Base-by-base conservation (phyloP, 2,797 vertebrate genomes). In the Channa striata region DNA sequence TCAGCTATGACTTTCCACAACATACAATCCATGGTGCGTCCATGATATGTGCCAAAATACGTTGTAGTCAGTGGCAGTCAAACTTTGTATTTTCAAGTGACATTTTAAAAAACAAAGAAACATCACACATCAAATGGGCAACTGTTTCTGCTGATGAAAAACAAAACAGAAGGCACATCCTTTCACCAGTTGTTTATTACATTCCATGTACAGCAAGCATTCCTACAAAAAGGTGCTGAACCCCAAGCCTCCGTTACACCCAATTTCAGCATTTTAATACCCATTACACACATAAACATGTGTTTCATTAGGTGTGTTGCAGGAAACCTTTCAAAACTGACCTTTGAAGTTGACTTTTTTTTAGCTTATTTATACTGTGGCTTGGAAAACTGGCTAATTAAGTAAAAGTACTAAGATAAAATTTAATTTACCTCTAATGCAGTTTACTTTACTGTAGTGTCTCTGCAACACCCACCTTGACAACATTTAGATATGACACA, bases 121-220 rank as follows among this genome's bases (percentile, higher is more conserved):
- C 25, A 30, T n/a, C n/a, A n/a, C n/a, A n/a, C n/a, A 30, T 30
- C 14, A 47, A 42, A 3, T 17, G 7, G 36, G 62, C 5, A 16
- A 64, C 10, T 10, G 20, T 62, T 51, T 50, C 36, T 48, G 44
- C 16, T 58, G 9, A 21, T 1, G 11, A 73, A 70, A 73, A 81
- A 81, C 60, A 78, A 75, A 82, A 73, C 39, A 84, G 71, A 89
- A 86, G 78, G 17, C 63, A 34, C 39, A 50, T 74, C 68, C 69
- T 89, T 93, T 91, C 68, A 89, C 69, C 48, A 78, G 67, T 42
- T 67, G 78, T 94, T 94, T 80, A 92, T 92, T 95, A 82, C 30
- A 88, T 48, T 78, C 72, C 78, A 83, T 67, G 71, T 80, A 90
- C 87, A 91, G 65, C 30, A 67, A 82, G 86, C 71, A 92, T 80